A percentile compares a stretch with the other conserved stretches of the same genome.
Evolutionary conservation across 2,113 vertebrate species (phyloP).

Genomic region (Desmodus rotundus): DNA sequence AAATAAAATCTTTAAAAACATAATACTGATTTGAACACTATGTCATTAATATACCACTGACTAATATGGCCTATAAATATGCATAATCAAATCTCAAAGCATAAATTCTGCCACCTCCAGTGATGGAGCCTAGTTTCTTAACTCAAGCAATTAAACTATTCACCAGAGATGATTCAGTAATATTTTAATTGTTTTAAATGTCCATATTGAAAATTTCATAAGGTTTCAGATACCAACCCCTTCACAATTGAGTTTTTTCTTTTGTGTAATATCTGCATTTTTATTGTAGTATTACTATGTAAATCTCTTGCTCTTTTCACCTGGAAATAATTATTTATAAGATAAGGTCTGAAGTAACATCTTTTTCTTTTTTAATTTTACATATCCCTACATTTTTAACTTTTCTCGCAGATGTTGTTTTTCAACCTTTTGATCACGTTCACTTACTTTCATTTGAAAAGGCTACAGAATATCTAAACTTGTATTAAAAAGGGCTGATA

Average conservation of each 20-base stretch:
- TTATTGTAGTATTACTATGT: neutral
- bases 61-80: neutral
- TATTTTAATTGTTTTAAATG: neutral
- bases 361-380: constrained; percentile 4
- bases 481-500: neutral
- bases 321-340: neutral
- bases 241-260: neutral
- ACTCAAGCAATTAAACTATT: neutral
- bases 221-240: neutral
- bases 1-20: neutral
- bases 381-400: neutral
- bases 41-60: neutral
- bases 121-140: neutral
- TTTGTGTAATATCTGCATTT: neutral
- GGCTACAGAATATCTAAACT: neutral
- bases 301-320: neutral
- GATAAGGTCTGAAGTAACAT: neutral
- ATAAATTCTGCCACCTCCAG: neutral
- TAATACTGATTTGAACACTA: neutral
- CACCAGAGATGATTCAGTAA: neutral
- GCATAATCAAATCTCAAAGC: neutral
- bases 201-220: neutral
- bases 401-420: neutral
- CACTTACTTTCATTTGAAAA: neutral
- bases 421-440: neutral